Evolutionary conservation across 2,888 invertebrate species (phyloP).

Genomic region (Timema cristinae): DNA sequence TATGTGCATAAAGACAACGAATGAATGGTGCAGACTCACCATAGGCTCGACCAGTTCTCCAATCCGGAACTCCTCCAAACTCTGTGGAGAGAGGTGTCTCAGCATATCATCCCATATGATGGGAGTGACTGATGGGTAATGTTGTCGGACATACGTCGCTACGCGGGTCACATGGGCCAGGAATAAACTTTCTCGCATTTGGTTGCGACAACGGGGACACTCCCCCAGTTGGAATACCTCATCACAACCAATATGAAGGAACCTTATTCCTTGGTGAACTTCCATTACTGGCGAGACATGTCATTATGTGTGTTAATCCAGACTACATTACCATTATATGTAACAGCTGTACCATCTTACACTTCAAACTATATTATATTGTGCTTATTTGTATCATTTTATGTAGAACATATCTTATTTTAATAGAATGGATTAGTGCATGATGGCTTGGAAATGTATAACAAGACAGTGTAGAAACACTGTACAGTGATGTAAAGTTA

Average conservation of each 20-base stretch:
- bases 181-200: conserved; percentile 55
- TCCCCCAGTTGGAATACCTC: conserved; percentile 69
- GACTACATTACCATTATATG: too few species aligned
- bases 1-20: too few species aligned
- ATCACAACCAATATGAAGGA: conserved; percentile 70
- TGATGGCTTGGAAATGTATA: too few species aligned
- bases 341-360: too few species aligned
- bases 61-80: conserved; percentile 57
- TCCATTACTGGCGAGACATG: conserved; percentile 40
- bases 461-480: too few species aligned
- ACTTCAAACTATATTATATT: too few species aligned
- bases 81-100: conserved; percentile 56
- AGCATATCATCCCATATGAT: conserved; percentile 83
- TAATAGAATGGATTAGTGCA: too few species aligned
- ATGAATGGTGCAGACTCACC: conserved; percentile 41
- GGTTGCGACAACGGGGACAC: conserved; percentile 56
- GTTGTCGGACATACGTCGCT: conserved; percentile 55
- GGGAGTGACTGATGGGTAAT: conserved; percentile 51
- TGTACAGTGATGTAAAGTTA: too few species aligned
- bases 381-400: too few species aligned
- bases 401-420: too few species aligned
- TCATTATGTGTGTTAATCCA: too few species aligned
- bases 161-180: conserved; percentile 58
- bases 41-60: conserved; percentile 69
- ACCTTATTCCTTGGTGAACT: conserved; percentile 42